Evolutionary conservation across 2,797 vertebrate species (phyloP).

Genomic region (Gambelia wislizenii): DNA sequence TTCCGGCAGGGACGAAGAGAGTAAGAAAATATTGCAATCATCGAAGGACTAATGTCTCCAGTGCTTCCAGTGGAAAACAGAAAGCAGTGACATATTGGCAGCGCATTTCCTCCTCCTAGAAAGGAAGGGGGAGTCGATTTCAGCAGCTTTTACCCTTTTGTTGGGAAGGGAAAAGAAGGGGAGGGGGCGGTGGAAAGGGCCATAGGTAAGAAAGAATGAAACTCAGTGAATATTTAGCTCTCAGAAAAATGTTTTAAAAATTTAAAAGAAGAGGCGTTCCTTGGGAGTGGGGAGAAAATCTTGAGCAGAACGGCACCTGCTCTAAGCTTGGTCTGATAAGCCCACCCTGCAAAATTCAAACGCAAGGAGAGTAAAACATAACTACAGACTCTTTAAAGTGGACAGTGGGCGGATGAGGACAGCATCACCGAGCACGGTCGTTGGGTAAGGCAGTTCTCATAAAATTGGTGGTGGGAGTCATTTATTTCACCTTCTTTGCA

Average conservation of each 20-base stretch:
- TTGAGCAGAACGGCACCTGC: slow-evolving; percentile 9
- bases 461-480: background rate
- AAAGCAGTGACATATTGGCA: background rate
- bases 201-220: background rate
- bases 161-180: background rate
- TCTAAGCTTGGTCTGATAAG: background rate
- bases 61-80: background rate
- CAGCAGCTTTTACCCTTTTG: background rate
- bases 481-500: slow-evolving; percentile 28
- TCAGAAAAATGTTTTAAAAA: background rate
- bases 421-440: background rate
- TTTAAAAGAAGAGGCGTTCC: background rate
- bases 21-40: background rate
- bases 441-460: background rate
- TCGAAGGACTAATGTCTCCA: background rate
- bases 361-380: too few relatives aligned
- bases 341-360: background rate
- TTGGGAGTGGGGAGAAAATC: background rate
- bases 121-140: background rate
- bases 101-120: too few relatives aligned
- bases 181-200: background rate
- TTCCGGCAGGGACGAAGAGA: background rate
- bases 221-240: background rate
- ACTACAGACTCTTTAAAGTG: too few relatives aligned
- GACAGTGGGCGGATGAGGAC: background rate